Evolutionary conservation across 2,888 invertebrate genomes (phyloP).

Genomic region (Spicauda simplicius): DNA sequence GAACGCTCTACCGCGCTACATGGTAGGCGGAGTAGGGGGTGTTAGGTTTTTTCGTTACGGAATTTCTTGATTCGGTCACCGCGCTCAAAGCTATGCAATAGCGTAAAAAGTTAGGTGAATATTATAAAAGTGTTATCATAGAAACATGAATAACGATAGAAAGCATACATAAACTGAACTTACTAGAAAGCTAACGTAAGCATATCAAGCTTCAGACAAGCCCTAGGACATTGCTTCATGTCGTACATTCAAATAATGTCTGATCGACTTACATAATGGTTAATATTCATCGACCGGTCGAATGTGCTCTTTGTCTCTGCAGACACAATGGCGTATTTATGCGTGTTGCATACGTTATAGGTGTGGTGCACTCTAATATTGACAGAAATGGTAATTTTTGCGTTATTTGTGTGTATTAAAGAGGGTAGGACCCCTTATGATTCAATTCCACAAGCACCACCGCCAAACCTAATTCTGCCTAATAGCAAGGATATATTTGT

Average conservation of each 20-base stretch:
- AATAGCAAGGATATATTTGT: no score
- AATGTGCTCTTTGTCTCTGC: constrained; percentile 36
- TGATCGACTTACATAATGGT: constrained; percentile 41
- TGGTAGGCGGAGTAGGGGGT: no score
- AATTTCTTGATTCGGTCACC: no score
- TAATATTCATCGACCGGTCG: constrained; percentile 44
- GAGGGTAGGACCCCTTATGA: no score
- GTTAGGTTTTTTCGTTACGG: no score
- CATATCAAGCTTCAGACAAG: constrained; percentile 1
- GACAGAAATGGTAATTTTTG: constrained; percentile 9
- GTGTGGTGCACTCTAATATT: constrained; percentile 4
- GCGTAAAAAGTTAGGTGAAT: no score
- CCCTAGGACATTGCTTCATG: constrained; percentile 9
- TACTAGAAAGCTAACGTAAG: background rate
- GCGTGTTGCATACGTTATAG: constrained; percentile 26
- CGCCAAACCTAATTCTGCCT: no score
- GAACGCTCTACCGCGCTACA: no score
- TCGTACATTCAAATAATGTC: constrained; percentile 41
- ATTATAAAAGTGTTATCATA: background rate
- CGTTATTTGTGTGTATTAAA: no score
- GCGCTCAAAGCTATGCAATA: no score
- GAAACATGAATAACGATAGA: background rate
- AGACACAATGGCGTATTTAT: constrained; percentile 42
- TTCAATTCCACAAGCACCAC: no score
- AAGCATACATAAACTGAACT: no score